Percentiles rank a stretch among this genome's conserved stretches.
phyloP scores from a whole-genome alignment of 2,888 invertebrate genomes.

The Torymus aiolomorphi region DNA sequence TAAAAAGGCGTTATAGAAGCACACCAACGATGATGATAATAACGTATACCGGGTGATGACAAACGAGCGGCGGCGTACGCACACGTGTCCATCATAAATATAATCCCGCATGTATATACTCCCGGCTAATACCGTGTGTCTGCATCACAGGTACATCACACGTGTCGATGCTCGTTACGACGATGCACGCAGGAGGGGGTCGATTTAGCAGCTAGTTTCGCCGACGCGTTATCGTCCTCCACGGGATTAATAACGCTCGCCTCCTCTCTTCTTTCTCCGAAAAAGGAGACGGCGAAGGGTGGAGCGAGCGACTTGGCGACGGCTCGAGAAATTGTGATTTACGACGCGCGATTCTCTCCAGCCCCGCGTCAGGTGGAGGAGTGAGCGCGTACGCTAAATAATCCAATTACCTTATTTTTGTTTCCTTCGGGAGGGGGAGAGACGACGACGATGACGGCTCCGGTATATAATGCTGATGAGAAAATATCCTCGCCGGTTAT shows the following conservation, averaged over 20 bases:
- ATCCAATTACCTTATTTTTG: constrained; percentile 46
- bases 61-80: too few relatives aligned
- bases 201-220: too few relatives aligned
- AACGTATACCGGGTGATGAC: too few relatives aligned
- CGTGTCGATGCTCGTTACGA: too few relatives aligned
- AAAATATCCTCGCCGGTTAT: constrained; percentile 8
- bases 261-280: neutral
- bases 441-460: too few relatives aligned
- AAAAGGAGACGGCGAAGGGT: neutral
- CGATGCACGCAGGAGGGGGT: too few relatives aligned
- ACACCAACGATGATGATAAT: too few relatives aligned
- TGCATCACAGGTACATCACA: too few relatives aligned
- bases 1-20: too few relatives aligned
- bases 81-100: too few relatives aligned
- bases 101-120: too few relatives aligned
- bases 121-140: too few relatives aligned
- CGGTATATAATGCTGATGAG: constrained; percentile 20
- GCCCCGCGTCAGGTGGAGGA: neutral
- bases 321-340: constrained; percentile 44
- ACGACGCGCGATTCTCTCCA: neutral
- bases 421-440: neutral
- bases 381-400: constrained; percentile 6
- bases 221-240: neutral
- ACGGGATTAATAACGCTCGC: constrained; percentile 32
- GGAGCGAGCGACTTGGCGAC: neutral